Conservation (phyloP, 2,797 vertebrate species). For the Myotis vivesi region DNA sequence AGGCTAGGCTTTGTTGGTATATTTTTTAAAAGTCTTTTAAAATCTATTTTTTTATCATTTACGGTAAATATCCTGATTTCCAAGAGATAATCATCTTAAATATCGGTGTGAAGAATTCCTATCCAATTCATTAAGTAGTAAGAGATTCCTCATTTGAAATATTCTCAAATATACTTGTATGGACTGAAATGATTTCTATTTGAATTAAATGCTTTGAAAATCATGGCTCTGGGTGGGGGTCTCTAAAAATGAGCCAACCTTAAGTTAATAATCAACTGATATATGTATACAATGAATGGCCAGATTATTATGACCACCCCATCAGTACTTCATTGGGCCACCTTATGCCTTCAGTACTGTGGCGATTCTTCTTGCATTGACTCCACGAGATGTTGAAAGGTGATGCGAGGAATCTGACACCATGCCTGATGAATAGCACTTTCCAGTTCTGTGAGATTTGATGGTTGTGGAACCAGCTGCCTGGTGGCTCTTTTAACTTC, state of each 20-base stretch:
- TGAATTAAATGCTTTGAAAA: conserved; percentile 10
- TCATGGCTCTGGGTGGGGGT: not conserved
- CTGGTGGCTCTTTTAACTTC: too few species aligned
- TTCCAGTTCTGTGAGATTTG: too few species aligned
- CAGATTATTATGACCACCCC: too few species aligned
- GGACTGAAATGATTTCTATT: conserved; percentile 10
- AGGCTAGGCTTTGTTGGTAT: not conserved
- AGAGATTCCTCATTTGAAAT: conserved; percentile 54
- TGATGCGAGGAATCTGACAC: too few species aligned
- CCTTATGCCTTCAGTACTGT: too few species aligned
- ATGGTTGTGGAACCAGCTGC: too few species aligned
- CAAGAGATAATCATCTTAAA: not conserved
- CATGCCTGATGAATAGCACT: too few species aligned
- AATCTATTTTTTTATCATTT: not conserved
- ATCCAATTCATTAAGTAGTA: conserved; percentile 10
- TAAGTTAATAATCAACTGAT: conserved; percentile 29
- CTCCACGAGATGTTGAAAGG: too few species aligned
- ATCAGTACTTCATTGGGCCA: too few species aligned
- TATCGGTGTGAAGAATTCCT: conserved; percentile 34
- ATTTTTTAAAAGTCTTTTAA: not conserved
- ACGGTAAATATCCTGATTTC: not conserved
- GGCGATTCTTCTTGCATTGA: too few species aligned
- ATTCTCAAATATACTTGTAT: conserved; percentile 26
- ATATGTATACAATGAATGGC: not conserved
- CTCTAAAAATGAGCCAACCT: conserved; percentile 21